These are phyloP conservation scores for Volucella zonaria DNA, from an alignment of 2,888 invertebrate species.

Conservation along the genomic window DNA sequence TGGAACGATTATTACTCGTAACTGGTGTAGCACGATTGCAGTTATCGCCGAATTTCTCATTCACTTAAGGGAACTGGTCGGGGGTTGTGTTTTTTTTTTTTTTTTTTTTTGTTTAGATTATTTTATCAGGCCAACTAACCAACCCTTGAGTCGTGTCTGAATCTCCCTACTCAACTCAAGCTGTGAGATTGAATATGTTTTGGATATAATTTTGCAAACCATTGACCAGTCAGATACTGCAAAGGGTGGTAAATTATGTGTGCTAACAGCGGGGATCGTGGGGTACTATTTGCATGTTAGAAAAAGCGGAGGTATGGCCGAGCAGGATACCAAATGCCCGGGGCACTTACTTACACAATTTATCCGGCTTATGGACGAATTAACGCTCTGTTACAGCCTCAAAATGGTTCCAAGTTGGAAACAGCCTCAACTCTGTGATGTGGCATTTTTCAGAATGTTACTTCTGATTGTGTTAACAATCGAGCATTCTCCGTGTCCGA, in stretches of 20 bases:
- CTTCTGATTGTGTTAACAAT: too few relatives aligned
- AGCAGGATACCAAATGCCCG: too few relatives aligned
- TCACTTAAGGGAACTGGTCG: too few relatives aligned
- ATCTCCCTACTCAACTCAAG: not conserved
- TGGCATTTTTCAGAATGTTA: too few relatives aligned
- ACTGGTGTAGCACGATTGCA: slow-evolving; percentile 70
- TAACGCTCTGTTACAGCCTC: too few relatives aligned
- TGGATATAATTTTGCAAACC: slow-evolving; percentile 67
- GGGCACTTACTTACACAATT: too few relatives aligned
- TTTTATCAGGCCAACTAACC: slow-evolving; percentile 30
- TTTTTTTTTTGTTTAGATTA: too few relatives aligned
- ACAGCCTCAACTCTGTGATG: too few relatives aligned
- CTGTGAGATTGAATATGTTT: slow-evolving; percentile 72
- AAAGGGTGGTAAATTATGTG: not conserved
- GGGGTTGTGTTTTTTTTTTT: slow-evolving; percentile 45
- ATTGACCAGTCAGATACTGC: slow-evolving; percentile 40
- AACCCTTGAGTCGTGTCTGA: slow-evolving; percentile 41
- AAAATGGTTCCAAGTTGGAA: too few relatives aligned
- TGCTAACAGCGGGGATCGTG: slow-evolving; percentile 2
- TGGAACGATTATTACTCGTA: slow-evolving; percentile 73
- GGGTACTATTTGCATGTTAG: slow-evolving; percentile 32
- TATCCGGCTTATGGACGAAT: too few relatives aligned
- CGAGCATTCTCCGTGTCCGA: too few relatives aligned
- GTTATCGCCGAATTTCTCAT: slow-evolving; percentile 41
- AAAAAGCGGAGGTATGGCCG: too few relatives aligned